Evolutionary conservation across 2,888 invertebrate species (phyloP).

Genomic region (Phania funesta): DNA sequence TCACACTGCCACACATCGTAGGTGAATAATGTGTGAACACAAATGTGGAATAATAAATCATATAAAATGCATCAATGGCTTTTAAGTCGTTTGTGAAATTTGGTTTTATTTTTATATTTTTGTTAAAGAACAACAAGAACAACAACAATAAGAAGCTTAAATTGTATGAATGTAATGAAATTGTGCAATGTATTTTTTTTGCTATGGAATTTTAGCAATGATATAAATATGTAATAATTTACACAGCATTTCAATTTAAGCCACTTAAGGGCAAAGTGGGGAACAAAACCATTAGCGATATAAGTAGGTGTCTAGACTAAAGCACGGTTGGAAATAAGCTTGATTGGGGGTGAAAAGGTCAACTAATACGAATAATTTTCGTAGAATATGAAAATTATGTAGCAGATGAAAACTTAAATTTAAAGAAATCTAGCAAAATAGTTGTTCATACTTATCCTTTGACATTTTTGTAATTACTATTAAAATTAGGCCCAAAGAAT

Average conservation of each 20-base stretch:
- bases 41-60: slow-evolving; percentile 56
- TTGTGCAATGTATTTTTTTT: slow-evolving; percentile 40
- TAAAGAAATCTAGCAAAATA: too few species aligned
- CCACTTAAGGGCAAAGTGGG: slow-evolving; percentile 33
- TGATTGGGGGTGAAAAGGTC: background rate
- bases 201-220: slow-evolving; percentile 12
- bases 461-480: too few species aligned
- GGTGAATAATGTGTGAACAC: slow-evolving; percentile 35
- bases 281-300: background rate
- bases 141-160: slow-evolving; percentile 18
- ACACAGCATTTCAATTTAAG: slow-evolving; percentile 56
- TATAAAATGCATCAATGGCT: slow-evolving; percentile 63
- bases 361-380: too few species aligned
- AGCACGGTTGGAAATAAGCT: slow-evolving; percentile 11
- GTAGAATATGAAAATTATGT: too few species aligned
- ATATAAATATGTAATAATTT: slow-evolving; percentile 38
- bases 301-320: slow-evolving; percentile 53
- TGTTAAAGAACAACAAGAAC: slow-evolving; percentile 7
- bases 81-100: slow-evolving; percentile 61
- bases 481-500: too few species aligned
- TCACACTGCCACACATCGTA: slow-evolving; percentile 18
- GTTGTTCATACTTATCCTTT: too few species aligned
- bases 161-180: slow-evolving; percentile 50
- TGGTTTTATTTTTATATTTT: slow-evolving; percentile 20
- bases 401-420: too few species aligned